Evolutionary conservation across 2,113 vertebrate species (phyloP).

Genomic region (Elephas maximus): DNA sequence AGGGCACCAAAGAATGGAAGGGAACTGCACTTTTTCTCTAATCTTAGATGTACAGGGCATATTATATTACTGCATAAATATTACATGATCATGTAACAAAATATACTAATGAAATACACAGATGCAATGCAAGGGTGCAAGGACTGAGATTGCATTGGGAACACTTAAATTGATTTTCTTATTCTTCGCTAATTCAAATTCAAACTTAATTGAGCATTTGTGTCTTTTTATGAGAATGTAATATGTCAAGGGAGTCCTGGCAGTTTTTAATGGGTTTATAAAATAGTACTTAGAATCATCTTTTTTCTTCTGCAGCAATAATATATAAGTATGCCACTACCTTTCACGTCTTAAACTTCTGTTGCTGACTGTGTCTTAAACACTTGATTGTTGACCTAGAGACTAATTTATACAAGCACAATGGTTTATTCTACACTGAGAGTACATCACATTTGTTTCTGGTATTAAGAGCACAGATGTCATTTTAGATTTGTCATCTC

Average conservation of each 20-base stretch:
- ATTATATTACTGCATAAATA: constrained; percentile 85
- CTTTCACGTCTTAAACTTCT: constrained; percentile 41
- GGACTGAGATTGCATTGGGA: constrained; percentile 70
- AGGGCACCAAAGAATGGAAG: constrained; percentile 81
- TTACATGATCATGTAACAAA: constrained; percentile 85
- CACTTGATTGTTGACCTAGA: constrained; percentile 62
- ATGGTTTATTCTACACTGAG: background rate
- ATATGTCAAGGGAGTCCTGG: constrained; percentile 77
- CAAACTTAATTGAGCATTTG: constrained; percentile 78
- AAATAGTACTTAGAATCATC: constrained; percentile 70
- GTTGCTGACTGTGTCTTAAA: background rate
- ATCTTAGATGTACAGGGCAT: constrained; percentile 80
- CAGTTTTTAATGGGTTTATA: constrained; percentile 76
- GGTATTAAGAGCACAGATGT: constrained; percentile 24
- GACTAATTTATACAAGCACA: constrained; percentile 50
- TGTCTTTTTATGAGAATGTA: constrained; percentile 76
- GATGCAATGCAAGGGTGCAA: constrained; percentile 70
- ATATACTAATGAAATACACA: constrained; percentile 84
- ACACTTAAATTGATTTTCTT: constrained; percentile 79
- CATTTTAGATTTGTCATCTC: background rate
- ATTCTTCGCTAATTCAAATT: constrained; percentile 79
- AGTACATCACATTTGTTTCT: background rate
- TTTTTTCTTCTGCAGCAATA: background rate
- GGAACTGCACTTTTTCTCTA: constrained; percentile 82
- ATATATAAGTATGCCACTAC: constrained; percentile 5